Conservation (phyloP, 2,113 vertebrate genomes). For the Peucedramus taeniatus region DNA sequence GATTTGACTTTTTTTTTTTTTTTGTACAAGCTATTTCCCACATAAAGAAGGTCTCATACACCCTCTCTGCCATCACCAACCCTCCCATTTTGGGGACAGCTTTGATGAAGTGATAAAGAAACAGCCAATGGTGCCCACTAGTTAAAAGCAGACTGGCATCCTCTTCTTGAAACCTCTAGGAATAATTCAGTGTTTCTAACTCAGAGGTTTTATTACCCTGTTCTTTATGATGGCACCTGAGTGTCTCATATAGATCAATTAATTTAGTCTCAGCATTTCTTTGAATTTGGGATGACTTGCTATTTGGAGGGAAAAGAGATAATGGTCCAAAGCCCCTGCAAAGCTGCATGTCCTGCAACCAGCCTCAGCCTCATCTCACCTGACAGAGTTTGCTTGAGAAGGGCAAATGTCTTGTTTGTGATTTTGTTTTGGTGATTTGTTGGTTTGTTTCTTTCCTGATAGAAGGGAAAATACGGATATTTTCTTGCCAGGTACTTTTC, state of each 20-base stretch:
- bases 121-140: neutral
- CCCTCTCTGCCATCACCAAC: accelerated
- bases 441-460: too few species aligned
- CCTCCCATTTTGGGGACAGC: neutral
- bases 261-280: neutral
- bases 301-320: neutral
- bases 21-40: neutral
- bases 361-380: neutral
- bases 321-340: neutral
- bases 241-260: neutral
- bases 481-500: neutral
- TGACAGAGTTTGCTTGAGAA: neutral
- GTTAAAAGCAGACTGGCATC: neutral
- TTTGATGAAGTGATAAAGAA: neutral
- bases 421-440: neutral
- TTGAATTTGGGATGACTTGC: neutral
- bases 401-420: neutral
- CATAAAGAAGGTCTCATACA: accelerated
- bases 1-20: neutral
- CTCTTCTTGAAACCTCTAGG: neutral
- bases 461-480: neutral
- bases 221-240: neutral
- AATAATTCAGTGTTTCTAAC: neutral
- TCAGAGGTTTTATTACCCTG: neutral
- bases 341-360: neutral